These are phyloP conservation scores for Heliconius aoede DNA, from an alignment of 2,888 invertebrate genomes.

Conservation along the genomic window DNA sequence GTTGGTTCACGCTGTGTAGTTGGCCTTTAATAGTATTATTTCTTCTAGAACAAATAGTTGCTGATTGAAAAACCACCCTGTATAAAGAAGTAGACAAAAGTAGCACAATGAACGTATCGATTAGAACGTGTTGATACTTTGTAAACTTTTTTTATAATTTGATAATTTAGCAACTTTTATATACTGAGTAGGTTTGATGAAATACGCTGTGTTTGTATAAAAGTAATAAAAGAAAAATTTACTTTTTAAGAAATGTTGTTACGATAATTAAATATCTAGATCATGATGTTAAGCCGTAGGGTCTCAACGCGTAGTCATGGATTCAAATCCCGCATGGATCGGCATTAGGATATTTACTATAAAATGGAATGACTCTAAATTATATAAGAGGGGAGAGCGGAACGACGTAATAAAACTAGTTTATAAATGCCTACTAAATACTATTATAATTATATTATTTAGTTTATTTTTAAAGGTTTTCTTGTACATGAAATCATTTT, in stretches of 20 bases:
- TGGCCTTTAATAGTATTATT: background rate
- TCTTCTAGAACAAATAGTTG: constrained; percentile 10
- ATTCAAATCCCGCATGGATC: too few relatives aligned
- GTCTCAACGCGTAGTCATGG: background rate
- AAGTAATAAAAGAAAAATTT: background rate
- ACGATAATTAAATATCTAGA: background rate
- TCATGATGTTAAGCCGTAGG: background rate
- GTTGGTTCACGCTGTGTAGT: background rate
- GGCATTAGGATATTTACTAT: background rate
- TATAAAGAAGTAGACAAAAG: constrained; percentile 31
- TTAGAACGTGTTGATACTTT: constrained; percentile 61
- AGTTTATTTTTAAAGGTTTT: background rate
- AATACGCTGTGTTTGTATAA: constrained; percentile 42
- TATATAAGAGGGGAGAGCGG: background rate
- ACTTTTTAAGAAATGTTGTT: background rate
- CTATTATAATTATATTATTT: background rate
- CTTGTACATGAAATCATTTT: too few relatives aligned
- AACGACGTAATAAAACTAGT: background rate
- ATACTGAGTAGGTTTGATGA: constrained; percentile 48
- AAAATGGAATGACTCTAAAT: background rate
- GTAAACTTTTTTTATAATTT: constrained; percentile 62
- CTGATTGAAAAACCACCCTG: constrained; percentile 12
- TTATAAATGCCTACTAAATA: background rate
- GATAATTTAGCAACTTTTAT: constrained; percentile 62
- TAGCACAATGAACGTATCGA: constrained; percentile 36